Evolutionary conservation across 2,888 invertebrate genomes (phyloP).

Genomic region (Taphrorychus bicolor): DNA sequence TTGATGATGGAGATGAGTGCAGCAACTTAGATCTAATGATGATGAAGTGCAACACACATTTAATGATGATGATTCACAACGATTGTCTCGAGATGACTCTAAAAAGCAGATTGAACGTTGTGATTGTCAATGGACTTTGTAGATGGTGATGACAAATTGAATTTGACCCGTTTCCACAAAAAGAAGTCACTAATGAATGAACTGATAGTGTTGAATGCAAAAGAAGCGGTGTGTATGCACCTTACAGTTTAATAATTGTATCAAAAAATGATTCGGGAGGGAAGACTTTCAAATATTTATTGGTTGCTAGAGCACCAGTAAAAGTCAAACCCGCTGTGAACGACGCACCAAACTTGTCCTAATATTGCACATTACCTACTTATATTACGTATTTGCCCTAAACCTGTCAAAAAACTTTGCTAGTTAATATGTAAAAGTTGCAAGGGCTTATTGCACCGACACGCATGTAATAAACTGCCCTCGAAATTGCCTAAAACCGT

Average conservation of each 20-base stretch:
- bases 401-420: background rate
- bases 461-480: background rate
- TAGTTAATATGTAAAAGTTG: background rate
- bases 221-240: slow-evolving; percentile 12
- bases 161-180: background rate
- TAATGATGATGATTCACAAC: background rate
- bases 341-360: slow-evolving; percentile 48
- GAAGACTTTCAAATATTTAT: slow-evolving; percentile 58
- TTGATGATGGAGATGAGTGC: too few species aligned
- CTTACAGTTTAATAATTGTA: slow-evolving; percentile 11
- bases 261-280: slow-evolving; percentile 56
- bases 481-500: slow-evolving; percentile 28
- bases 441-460: background rate
- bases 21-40: too few species aligned
- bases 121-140: background rate
- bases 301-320: slow-evolving; percentile 57
- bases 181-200: background rate
- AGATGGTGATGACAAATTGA: background rate
- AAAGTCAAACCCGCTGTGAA: slow-evolving; percentile 57
- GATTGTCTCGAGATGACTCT: background rate
- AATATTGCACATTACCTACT: slow-evolving; percentile 48
- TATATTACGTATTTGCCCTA: background rate
- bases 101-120: too few species aligned
- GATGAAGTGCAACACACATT: background rate
- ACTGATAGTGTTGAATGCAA: background rate